A percentile compares a stretch with the other conserved stretches of the same genome.
Conservation (phyloP, 1,140 invertebrate species). For the Drosophila kohkoa region DNA sequence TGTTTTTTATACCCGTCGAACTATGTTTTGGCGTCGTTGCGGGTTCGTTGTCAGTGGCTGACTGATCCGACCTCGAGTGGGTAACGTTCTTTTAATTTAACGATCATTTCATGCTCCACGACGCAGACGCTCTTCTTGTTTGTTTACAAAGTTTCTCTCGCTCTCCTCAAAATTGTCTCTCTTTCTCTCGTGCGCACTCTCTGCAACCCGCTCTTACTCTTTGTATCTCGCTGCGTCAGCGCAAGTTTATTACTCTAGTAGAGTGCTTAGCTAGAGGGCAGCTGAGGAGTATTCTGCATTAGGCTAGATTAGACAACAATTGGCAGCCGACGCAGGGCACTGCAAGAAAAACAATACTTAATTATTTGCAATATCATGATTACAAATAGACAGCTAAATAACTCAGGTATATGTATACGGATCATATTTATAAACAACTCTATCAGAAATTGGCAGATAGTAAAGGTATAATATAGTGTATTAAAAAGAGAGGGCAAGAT, state of each 20-base stretch:
- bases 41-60: constrained; percentile 78
- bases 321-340: constrained; percentile 39
- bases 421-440: no score
- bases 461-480: no score
- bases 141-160: constrained; percentile 6
- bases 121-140: constrained; percentile 24
- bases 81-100: constrained; percentile 80
- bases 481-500: no score
- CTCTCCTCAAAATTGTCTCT: constrained; percentile 6
- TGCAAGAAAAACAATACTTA: constrained; percentile 48
- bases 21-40: constrained; percentile 49
- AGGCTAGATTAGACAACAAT: constrained; percentile 62
- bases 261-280: neutral
- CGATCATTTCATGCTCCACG: constrained; percentile 62
- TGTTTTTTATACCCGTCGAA: constrained; percentile 55
- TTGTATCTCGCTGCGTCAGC: constrained; percentile 27
- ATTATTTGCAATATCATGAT: no score
- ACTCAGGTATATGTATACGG: no score
- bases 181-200: constrained; percentile 10
- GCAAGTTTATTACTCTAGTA: constrained; percentile 33
- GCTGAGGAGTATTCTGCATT: constrained; percentile 36
- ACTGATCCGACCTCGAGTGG: constrained; percentile 63
- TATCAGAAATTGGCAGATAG: no score
- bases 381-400: no score
- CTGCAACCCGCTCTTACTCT: constrained; percentile 10